Conservation (phyloP, 2,888 invertebrate genomes). For the Cryptus armator region DNA sequence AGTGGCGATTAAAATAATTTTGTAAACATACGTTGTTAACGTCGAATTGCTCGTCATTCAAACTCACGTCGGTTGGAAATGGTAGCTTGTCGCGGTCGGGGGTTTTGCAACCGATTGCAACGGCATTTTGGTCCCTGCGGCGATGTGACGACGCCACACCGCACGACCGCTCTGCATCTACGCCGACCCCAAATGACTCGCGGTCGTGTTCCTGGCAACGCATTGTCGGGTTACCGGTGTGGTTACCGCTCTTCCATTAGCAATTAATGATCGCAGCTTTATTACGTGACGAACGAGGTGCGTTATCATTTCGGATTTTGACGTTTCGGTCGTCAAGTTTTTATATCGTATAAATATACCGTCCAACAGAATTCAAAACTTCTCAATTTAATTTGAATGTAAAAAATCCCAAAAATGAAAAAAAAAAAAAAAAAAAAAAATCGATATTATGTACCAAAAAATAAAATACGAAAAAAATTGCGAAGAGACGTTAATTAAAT, state of each 20-base stretch:
- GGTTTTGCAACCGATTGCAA: slow-evolving; percentile 37
- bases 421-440: too few relatives aligned
- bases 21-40: too few relatives aligned
- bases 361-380: not conserved
- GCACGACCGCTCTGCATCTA: slow-evolving; percentile 49
- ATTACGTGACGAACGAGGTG: not conserved
- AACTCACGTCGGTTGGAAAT: slow-evolving; percentile 35
- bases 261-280: slow-evolving; percentile 29
- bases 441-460: too few relatives aligned
- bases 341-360: not conserved
- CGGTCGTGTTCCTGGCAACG: slow-evolving; percentile 50
- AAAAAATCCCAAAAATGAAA: too few relatives aligned
- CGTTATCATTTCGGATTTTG: not conserved
- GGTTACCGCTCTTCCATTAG: slow-evolving; percentile 40
- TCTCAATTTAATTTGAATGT: not conserved
- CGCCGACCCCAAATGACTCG: slow-evolving; percentile 55
- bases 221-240: slow-evolving; percentile 50
- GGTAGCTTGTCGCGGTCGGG: slow-evolving; percentile 29
- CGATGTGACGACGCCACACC: slow-evolving; percentile 57
- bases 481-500: not conserved
- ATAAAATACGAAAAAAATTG: too few relatives aligned
- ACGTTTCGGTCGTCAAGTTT: not conserved
- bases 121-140: slow-evolving; percentile 60
- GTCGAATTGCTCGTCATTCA: slow-evolving; percentile 12
- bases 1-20: slow-evolving; percentile 20